These are phyloP conservation scores for Actinia equina DNA, from an alignment of 64 coral and sea anemone genomes.

Conservation along the genomic window DNA sequence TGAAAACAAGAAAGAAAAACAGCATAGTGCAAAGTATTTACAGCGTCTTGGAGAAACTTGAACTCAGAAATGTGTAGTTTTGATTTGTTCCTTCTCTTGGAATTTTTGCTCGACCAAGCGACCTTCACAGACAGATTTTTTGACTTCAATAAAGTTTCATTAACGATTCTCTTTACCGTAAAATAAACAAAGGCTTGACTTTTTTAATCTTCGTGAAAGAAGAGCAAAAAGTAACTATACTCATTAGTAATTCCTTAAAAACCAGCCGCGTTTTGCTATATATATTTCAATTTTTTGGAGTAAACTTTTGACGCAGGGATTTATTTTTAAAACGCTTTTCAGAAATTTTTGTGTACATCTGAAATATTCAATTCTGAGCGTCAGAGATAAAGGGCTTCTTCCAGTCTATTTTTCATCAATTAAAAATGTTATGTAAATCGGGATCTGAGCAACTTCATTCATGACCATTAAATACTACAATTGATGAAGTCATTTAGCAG, in stretches of 20 bases:
- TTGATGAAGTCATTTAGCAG: neutral
- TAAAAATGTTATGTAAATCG: conserved; percentile 8
- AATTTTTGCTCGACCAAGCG: no score
- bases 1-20: neutral
- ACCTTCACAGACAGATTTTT: no score
- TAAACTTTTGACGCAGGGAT: neutral
- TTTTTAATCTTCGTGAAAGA: neutral
- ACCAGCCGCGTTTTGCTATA: neutral
- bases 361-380: neutral
- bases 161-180: neutral
- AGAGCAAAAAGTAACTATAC: neutral
- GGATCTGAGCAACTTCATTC: neutral
- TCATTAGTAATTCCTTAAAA: neutral
- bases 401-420: neutral
- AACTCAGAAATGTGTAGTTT: no score
- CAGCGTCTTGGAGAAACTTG: no score
- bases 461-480: conserved; percentile 11
- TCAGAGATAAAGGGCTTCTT: neutral
- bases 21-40: no score
- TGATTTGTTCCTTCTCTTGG: no score
- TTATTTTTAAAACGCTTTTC: neutral
- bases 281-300: neutral
- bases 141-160: no score
- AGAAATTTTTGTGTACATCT: neutral
- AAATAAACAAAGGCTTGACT: neutral